Base-by-base conservation (phyloP, 2,113 vertebrate genomes). In the Oryzias melastigma region DNA sequence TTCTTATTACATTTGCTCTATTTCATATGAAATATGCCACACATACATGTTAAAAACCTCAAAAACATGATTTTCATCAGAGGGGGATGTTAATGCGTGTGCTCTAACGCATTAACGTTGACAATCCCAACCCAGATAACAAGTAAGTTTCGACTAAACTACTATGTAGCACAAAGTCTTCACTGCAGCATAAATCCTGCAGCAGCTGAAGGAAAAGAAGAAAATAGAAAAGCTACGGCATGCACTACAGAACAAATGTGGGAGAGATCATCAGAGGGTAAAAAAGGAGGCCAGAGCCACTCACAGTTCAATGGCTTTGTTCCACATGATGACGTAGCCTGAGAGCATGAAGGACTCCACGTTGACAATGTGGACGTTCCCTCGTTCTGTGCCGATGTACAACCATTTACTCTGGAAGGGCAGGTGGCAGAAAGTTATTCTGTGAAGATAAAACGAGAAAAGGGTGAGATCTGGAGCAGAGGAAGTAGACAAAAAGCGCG, bases 281-380 rank as follows among this genome's bases (percentile, higher is more conserved):
- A 65, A 65, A 55, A 17, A 58, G 41, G 44, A 62, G n/a, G 29
- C 67, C 8, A 14, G 61, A 67, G 43, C 56, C 53, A 98, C 97
- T 98, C 85, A 99, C 97, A 99, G 93, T 94, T 99, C 96, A 83
- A 99, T 99, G 96, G 97, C 97, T 98, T 99, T 99, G 93, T 99
- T 99, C 97, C 97, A 99, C 97, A 99, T 99, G 91, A 99, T 98
- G 92, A 98, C 97, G 64, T 99, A 98, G 94, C 97, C 97, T 94
- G 97, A 98, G 95, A 99, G 97, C 80, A 93, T 94, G 86, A 99
- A 99, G 88, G 95, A 96, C 92, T 98, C 97, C 93, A 99, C 97
- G 66, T 99, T 99, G 86, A 98, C 97, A 63, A 99, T 95, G 83
- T 98, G 96, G 89, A 99, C 95, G 80, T 98, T 99, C 87, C 97